These are phyloP conservation scores for Synergus itoensis DNA, from an alignment of 2,888 invertebrate genomes.

Conservation along the genomic window DNA sequence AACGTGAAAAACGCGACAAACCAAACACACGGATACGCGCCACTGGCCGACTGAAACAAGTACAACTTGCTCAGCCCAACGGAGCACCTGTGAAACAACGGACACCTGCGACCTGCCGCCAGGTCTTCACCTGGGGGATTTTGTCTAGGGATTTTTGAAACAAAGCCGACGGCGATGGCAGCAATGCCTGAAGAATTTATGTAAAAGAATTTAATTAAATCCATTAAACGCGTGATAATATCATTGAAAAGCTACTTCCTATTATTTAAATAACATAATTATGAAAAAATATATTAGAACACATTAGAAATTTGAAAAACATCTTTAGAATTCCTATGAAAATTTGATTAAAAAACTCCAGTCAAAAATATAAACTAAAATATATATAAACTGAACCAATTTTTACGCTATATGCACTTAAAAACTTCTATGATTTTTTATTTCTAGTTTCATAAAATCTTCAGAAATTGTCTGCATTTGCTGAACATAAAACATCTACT, in stretches of 20 bases:
- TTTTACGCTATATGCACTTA: too few species aligned
- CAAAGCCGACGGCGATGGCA: background rate
- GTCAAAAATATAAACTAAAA: too few species aligned
- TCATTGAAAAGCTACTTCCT: background rate
- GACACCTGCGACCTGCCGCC: conserved; percentile 21
- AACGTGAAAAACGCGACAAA: conserved; percentile 28
- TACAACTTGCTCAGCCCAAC: background rate
- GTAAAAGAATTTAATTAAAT: background rate
- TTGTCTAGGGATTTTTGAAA: conserved; percentile 8
- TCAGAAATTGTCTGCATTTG: too few species aligned
- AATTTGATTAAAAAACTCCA: too few species aligned
- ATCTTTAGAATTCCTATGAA: too few species aligned
- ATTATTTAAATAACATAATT: too few species aligned
- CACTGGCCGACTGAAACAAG: conserved; percentile 42
- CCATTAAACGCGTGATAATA: background rate
- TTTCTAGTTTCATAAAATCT: too few species aligned
- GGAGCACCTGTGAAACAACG: conserved; percentile 24
- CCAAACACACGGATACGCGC: conserved; percentile 28
- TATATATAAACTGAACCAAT: too few species aligned
- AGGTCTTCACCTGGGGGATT: conserved; percentile 12
- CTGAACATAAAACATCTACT: too few species aligned
- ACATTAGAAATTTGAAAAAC: too few species aligned
- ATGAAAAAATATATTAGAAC: too few species aligned
- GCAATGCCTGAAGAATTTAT: background rate
- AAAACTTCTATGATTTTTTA: too few species aligned